Evolutionary conservation across 2,888 invertebrate genomes (phyloP), one percentile per base, ranked within the genome.

Genomic region (Callimorpha dominula): DNA sequence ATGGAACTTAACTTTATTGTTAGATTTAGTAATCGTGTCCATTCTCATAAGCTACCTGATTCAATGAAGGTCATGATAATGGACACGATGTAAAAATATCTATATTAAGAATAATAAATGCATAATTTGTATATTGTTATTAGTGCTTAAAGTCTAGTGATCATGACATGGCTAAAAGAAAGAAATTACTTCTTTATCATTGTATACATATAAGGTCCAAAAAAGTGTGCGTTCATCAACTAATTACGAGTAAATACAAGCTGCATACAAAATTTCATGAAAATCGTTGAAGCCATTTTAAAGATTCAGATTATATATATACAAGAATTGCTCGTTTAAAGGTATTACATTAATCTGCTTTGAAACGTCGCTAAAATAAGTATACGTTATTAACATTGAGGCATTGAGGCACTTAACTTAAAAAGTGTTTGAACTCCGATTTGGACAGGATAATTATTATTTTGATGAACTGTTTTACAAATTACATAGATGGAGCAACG

Each of bases 61-160:
- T 5, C 43, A 8, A 12, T 17, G 40, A n/a, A 60, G 82, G 81
- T 90, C 90, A 91, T 89, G 90, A 87, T 87, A 87, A 83, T 85
- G 83, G 87, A 82, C 81, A 85, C 81, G 79, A 70, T 42, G 70
- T 65, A 75, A 67, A 69, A 42, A 65, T 8, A 46, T 9, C 31
- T 60, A 68, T 64, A 68, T 64, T 64, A 70, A 65, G 68, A 72
- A 65, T 77, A 80, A 74, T 87, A 86, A 87, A 87, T 87, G 86
- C 87, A 79, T 71, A 70, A 77, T 73, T 71, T 71, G 52, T 73
- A 31, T 14, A 6, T 31, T 60, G 7, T 60, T 14, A 14, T 31
- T 60, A 5, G 12, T 5, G 6, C 20, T 60, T 6, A 7, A 20
- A 12, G 11, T 9, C 20, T 20, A 31, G 31, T 31, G 14, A 31